These are phyloP conservation scores for Phymastichus coffea DNA, from an alignment of 1,140 invertebrate genomes.

Conservation along the genomic window DNA sequence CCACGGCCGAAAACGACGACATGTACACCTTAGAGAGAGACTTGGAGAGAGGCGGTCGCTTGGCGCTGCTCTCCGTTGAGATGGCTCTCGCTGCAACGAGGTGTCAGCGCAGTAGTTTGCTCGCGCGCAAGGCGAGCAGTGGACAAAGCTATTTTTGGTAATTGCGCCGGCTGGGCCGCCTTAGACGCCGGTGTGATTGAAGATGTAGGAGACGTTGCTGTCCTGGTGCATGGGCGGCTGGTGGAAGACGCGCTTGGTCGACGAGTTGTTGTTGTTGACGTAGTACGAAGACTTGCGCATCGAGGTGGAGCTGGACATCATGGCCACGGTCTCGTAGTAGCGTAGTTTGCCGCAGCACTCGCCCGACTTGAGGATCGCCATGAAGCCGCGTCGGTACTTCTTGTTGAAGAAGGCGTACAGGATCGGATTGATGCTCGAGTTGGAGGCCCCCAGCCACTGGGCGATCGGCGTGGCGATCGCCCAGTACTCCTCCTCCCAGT, in stretches of 20 bases:
- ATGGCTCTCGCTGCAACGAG: neutral
- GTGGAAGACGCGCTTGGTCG: slow-evolving; percentile 57
- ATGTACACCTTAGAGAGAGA: too few species aligned
- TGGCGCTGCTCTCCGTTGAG: neutral
- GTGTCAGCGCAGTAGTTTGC: neutral
- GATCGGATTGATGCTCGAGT: slow-evolving; percentile 96
- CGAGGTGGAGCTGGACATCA: slow-evolving; percentile 79
- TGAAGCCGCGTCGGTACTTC: slow-evolving; percentile 91
- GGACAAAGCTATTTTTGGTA: too few species aligned
- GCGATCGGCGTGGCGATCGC: slow-evolving; percentile 85
- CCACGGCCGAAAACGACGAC: too few species aligned
- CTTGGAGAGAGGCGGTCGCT: neutral
- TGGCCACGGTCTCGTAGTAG: slow-evolving; percentile 80
- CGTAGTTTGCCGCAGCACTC: slow-evolving; percentile 79
- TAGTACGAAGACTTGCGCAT: slow-evolving; percentile 82
- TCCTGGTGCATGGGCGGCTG: slow-evolving; percentile 65
- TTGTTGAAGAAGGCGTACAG: slow-evolving; percentile 98
- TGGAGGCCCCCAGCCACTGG: slow-evolving; percentile 94
- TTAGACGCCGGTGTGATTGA: slow-evolving; percentile 62
- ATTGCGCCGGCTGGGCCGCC: neutral
- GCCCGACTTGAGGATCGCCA: slow-evolving; percentile 81
- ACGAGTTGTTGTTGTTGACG: slow-evolving; percentile 65
- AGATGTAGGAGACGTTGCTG: slow-evolving; percentile 76
- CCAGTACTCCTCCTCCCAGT: slow-evolving; percentile 77
- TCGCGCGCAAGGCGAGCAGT: neutral